Conservation (phyloP, 2,797 vertebrate species). For the Scolopax rusticola region DNA sequence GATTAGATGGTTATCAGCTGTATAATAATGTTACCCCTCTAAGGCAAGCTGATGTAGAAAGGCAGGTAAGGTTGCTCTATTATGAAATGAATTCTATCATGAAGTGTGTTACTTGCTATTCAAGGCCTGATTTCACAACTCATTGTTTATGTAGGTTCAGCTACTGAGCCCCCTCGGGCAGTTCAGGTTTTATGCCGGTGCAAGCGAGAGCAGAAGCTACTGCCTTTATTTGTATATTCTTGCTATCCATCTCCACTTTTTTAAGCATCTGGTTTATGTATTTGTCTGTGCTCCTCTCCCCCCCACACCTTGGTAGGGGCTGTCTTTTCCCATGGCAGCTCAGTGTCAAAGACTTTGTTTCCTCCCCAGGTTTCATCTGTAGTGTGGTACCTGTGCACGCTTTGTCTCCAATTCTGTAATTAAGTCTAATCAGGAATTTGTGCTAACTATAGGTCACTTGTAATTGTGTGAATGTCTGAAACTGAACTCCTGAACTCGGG, state of each 20-base stretch:
- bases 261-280: background rate
- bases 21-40: background rate
- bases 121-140: slow-evolving; percentile 13
- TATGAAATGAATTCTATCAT: background rate
- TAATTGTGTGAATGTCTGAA: background rate
- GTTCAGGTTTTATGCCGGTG: background rate
- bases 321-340: background rate
- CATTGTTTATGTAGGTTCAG: background rate
- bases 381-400: fast-evolving
- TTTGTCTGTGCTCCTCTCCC: background rate
- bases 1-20: background rate
- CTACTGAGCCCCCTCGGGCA: background rate
- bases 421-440: background rate
- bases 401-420: background rate
- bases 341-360: background rate
- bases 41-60: background rate
- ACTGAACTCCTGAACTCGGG: background rate
- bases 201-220: background rate
- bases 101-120: slow-evolving; percentile 7
- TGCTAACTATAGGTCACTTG: background rate
- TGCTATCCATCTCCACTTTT: background rate
- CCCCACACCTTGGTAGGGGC: background rate
- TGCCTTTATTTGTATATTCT: background rate
- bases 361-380: background rate
- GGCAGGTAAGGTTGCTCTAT: background rate